A percentile compares a stretch with the other conserved stretches of the same genome.
Evolutionary conservation across 2,888 invertebrate species (phyloP).

Genomic region (Pilophorus perplexus): DNA sequence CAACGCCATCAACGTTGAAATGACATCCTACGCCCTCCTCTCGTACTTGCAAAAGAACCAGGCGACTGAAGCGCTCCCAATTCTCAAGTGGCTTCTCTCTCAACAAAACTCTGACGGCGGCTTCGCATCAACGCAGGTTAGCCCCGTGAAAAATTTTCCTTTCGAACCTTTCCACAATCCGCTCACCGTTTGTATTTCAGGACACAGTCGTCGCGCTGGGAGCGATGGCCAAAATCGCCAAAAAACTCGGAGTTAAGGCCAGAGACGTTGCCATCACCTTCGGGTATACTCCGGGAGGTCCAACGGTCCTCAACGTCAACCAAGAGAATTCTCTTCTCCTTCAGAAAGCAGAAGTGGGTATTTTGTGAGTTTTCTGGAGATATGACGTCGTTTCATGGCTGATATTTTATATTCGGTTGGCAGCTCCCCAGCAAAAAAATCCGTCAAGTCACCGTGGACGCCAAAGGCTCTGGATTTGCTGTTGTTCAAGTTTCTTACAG

Average conservation of each 20-base stretch:
- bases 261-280: conserved; percentile 59
- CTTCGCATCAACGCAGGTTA: conserved; percentile 61
- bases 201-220: conserved; percentile 74
- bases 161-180: too few relatives aligned
- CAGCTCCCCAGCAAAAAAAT: conserved; percentile 55
- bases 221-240: conserved; percentile 66
- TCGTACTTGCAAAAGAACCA: conserved; percentile 60
- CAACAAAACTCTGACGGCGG: conserved; percentile 70
- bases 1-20: conserved; percentile 74
- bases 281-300: conserved; percentile 51
- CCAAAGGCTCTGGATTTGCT: conserved; percentile 76
- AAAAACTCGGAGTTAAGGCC: conserved; percentile 53
- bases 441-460: conserved; percentile 67
- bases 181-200: conserved; percentile 51
- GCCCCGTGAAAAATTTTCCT: background rate
- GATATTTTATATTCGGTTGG: conserved; percentile 16
- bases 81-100: conserved; percentile 69
- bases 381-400: too few relatives aligned
- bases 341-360: conserved; percentile 71
- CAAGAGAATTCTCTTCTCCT: conserved; percentile 75
- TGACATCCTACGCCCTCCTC: conserved; percentile 83
- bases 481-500: conserved; percentile 74
- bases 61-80: conserved; percentile 59
- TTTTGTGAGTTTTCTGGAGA: background rate
- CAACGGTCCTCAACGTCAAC: conserved; percentile 63